Evolutionary conservation across 2,113 vertebrate genomes (phyloP), one percentile per base, ranked within the genome.

Genomic region (Cyanoliseus patagonus): DNA sequence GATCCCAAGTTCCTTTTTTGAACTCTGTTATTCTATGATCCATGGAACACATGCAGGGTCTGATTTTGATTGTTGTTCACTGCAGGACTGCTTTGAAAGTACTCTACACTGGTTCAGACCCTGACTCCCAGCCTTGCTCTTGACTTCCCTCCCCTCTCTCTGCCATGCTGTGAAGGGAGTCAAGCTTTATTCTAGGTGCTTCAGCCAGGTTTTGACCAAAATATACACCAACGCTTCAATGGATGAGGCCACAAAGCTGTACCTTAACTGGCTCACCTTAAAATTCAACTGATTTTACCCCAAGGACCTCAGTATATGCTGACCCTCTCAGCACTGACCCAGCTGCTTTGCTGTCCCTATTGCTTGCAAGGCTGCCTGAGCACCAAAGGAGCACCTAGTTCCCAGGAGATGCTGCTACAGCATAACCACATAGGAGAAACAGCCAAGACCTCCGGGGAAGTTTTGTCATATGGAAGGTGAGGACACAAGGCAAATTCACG

Each of bases 371-470:
- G n/a, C 47, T 87, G 52, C n/a, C 1, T 2, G 30, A 47, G 42
- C 47, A 47, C 31, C 2, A 1, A 1, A n/a, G 17, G 30, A 85
- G 14, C 42, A 31, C 17, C 1, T 0, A 6, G 3, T 33, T 69
- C 55, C 7, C 72, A 92, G 72, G 64, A 73, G 44, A 35, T 79
- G 84, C 35, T 84, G 86, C 59, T 69, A 39, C 76, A 79, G 27
- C 30, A 62, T 25, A 70, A 46, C 33, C 7, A 51, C 5, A 0
- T 6, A 13, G 52, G 42, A 73, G 53, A 68, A 73, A 63, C 13
- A 57, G 20, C 49, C 33, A 47, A 24, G 46, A 44, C 35, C 70
- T 37, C 27, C 39, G 31, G 39, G 33, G 22, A 11, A 24, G 23
- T 39, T 72, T 59, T 41, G 14, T 41, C 70, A 49, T 23, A 3